phyloP scores from a whole-genome alignment of 2,113 vertebrate genomes.

The Cyprinus carpio region DNA sequence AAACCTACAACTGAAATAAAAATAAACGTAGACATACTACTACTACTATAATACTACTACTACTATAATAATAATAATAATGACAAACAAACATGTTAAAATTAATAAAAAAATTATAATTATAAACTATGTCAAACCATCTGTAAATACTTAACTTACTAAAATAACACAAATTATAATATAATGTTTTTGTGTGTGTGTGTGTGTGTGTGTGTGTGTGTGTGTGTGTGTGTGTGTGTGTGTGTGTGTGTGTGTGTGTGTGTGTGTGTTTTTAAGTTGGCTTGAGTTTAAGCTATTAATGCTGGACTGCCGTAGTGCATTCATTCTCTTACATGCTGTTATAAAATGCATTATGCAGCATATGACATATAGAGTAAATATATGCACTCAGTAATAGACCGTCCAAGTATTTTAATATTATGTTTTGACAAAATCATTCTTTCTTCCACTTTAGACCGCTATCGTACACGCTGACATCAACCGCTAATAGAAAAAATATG shows the following conservation, averaged over 20 bases:
- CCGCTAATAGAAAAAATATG: conserved; percentile 35
- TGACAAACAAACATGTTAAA: background rate
- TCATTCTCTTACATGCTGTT: background rate
- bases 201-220: background rate
- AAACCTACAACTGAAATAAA: background rate
- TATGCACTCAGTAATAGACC: background rate
- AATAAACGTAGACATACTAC: background rate
- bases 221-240: background rate
- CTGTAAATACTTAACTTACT: background rate
- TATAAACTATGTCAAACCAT: background rate
- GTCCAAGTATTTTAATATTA: background rate
- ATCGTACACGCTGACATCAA: conserved; percentile 20
- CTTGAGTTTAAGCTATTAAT: background rate
- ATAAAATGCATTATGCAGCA: conserved; percentile 3
- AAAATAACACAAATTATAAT: background rate
- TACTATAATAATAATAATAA: background rate
- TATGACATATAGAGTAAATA: conserved; percentile 32
- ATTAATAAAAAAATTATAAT: too few species aligned
- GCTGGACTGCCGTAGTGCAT: background rate
- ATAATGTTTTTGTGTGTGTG: background rate
- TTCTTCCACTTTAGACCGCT: background rate
- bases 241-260: background rate
- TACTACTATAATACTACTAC: background rate
- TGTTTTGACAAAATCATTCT: conserved; percentile 10
- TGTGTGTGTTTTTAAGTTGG: too few species aligned